Percentiles rank a stretch among this genome's conserved stretches.
phyloP scores from a whole-genome alignment of 2,113 vertebrate genomes.

The Neofelis nebulosa region DNA sequence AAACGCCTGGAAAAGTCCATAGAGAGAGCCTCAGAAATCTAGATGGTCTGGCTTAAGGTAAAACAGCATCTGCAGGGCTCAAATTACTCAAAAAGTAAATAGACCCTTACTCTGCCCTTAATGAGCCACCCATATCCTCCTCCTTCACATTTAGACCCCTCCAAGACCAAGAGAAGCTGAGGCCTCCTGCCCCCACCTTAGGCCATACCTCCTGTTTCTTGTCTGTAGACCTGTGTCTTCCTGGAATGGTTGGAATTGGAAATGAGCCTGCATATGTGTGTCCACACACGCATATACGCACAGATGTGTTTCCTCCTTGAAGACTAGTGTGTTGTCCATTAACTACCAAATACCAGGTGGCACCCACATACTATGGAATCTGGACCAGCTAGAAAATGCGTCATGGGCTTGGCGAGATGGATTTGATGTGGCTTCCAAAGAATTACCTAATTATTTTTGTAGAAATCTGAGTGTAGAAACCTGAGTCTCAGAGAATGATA shows the following conservation, averaged over 20 bases:
- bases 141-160: neutral
- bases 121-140: neutral
- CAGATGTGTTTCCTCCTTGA: neutral
- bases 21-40: neutral
- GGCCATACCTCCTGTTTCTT: neutral
- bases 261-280: neutral
- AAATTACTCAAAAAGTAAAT: neutral
- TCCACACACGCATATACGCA: neutral
- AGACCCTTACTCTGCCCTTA: neutral
- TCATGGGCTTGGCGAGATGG: neutral
- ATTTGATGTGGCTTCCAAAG: neutral
- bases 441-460: slow-evolving; percentile 22
- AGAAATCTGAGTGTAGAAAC: slow-evolving; percentile 7
- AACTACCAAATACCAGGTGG: neutral
- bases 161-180: neutral
- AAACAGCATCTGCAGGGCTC: neutral
- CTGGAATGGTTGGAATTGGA: neutral
- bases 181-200: neutral
- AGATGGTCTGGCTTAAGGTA: neutral
- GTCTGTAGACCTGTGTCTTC: neutral
- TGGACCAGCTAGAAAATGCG: neutral
- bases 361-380: neutral
- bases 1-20: neutral
- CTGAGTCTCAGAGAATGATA: neutral
- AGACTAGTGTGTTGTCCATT: neutral